Base-by-base conservation (phyloP, 2,888 invertebrate genomes). In the Osedax frankpressi region DNA sequence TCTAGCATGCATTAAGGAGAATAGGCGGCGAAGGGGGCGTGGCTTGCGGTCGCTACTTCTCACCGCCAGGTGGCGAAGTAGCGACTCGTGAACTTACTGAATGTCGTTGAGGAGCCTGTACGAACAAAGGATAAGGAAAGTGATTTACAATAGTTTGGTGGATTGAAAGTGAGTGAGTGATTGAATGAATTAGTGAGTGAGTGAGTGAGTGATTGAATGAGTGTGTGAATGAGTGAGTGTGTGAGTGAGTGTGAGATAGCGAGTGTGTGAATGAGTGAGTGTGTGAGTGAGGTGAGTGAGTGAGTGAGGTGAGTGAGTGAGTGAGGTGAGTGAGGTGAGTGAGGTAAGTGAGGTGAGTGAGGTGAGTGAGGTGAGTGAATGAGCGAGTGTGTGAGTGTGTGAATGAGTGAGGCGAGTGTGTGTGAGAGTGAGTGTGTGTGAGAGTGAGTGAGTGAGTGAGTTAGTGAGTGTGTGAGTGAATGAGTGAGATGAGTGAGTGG, bases 61-160 rank as follows among this genome's bases (percentile, higher is more conserved):
- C 44, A 44, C 44, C 44, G 11, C 44, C 44, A 44, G 44, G 11
- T 19, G 6, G 44, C 6, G 11, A 44, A 6, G 19, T 44, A 19
- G 11, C 19, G 44, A 11, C 44, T 11, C 44, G 44, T 11, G 63
- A 72, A 78, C 78, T 78, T 78, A 78, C 78, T 77, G 68, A 78
- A 74, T 70, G 76, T 78, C 62, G 76, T 73, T 65, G 78, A 75
- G 62, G 25, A 28, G 69, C 78, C 78, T 78, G 77, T 72, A 70
- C 65, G 62, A 72, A 6, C 11, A 44, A 11, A 44, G 19, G 11
- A 44, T 44, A 11, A 44, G 6, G 44, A 11, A 44, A 6, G 19
- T 44, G 44, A n/a, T n/a, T n/a, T n/a, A n/a, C n/a, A n/a, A n/a
- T n/a, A n/a, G n/a, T n/a, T n/a, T n/a, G n/a, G n/a, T n/a, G n/a